Evolutionary conservation across 2,888 invertebrate species (phyloP), one percentile per base, ranked within the genome.

Genomic region (Cosmia pyralina): DNA sequence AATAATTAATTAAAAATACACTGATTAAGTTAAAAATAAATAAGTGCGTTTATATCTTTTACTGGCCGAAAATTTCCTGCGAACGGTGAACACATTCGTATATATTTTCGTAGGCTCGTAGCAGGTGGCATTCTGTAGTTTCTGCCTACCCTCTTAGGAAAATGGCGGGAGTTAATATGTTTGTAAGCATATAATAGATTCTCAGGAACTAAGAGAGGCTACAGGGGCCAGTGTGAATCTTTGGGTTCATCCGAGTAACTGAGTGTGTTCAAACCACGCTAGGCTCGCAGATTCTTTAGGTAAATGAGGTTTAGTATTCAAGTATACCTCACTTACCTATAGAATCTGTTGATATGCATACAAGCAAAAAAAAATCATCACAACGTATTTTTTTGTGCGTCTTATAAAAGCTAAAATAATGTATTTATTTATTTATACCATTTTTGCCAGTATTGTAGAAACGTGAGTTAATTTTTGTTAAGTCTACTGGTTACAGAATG

Each of bases 41-140:
- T n/a, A 17, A 34, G 10, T 44, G 17, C 19, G 57, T 50, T 74
- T 44, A 34, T 74, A 46, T 52, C 44, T 66, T 74, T 58, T 66
- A 46, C n/a, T 52, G 11, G 13, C 0, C 4, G 28, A 22, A 52
- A 52, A 22, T 38, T 3, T 58, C 2, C 5, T 15, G 17, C 50
- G 28, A 28, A 28, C 28, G 28, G 8, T 13, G 10, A 28, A 2
- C 3, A 63, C 19, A 13, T 41, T 57, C 28, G 48, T 41, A 62
- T 17, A 11, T n/a, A 48, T 57, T 63, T 50, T 34, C 28, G 34
- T 58, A 50, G 7, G 15, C 7, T 58, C 22, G 22, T 44, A 59
- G 28, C 4, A 19, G n/a, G 11, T 34, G 13, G 0, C 5, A 3
- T 71, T 52, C 7, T 34, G 17, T 70, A 19, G 17, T 34, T 44